A percentile compares a stretch with the other conserved stretches of the same genome.
Evolutionary conservation across 2,888 invertebrate genomes (phyloP).

Genomic region (Nezara viridula): DNA sequence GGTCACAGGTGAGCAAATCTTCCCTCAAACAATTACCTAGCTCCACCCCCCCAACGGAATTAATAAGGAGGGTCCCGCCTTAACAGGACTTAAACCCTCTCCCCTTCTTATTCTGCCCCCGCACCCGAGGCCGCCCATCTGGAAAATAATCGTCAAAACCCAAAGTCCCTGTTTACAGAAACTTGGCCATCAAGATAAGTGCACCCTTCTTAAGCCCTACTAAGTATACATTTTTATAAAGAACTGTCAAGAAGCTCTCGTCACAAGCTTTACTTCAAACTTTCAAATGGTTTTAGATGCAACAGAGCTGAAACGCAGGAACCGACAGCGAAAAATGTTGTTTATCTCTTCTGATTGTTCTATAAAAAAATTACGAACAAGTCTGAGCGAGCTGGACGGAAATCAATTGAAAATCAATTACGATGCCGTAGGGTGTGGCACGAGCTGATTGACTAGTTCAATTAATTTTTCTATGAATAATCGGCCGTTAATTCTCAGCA

Average conservation of each 20-base stretch:
- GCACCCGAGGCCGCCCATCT: conserved; percentile 51
- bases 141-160: conserved; percentile 63
- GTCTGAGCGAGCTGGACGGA: background rate
- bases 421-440: background rate
- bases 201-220: conserved; percentile 53
- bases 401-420: conserved; percentile 31
- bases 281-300: conserved; percentile 23
- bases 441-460: conserved; percentile 20
- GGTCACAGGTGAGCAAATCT: conserved; percentile 58
- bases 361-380: background rate
- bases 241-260: conserved; percentile 45
- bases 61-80: conserved; percentile 58
- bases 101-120: conserved; percentile 37
- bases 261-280: conserved; percentile 41
- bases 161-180: conserved; percentile 59
- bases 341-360: background rate
- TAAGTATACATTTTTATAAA: conserved; percentile 55
- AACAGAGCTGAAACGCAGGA: background rate
- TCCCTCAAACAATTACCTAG: conserved; percentile 58
- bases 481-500: background rate
- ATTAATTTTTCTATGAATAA: conserved; percentile 44
- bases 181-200: conserved; percentile 64
- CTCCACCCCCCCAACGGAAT: conserved; percentile 46
- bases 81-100: conserved; percentile 53
- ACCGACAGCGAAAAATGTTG: conserved; percentile 6